Base-by-base conservation (phyloP, 2,888 invertebrate species). In the Calliphora vomitoria region DNA sequence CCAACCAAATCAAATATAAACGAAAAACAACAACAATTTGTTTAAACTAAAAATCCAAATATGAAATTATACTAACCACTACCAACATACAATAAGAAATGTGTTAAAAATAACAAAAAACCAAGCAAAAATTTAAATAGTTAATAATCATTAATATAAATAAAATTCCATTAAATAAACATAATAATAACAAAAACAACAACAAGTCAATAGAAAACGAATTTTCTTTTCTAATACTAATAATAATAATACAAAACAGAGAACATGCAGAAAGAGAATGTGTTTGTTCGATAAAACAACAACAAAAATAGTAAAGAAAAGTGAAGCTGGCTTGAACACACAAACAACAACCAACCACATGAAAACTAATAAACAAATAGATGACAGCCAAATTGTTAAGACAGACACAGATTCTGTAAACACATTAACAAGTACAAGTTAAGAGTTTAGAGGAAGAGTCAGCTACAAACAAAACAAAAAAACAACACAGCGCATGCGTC, bases 401-500 rank as follows among this genome's bases (percentile, higher is more conserved):
- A 20, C 75, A 78, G 44, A 55, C 58, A 18, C n/a, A 68, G 50
- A 71, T 72, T 81, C 84, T 84, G 50, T 44, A 35, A 31, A 35
- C 50, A 64, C 58, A 68, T 31, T 78, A 78, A 47, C 78, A 64
- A 79, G 55, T 44, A 55, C 47, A 18, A 64, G 20, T 58, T 31
- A 18, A 47, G 60, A 58, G 71, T 58, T 31, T 35, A 47, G 60
- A 58, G 71, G 15, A 44, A 35, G 18, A 69, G 8, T 31, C 18
- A 50, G 41, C 41, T 6, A 5, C 5, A 5, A 47, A 35, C 31
- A 60, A 13, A 18, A 50, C 66, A 80, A 69, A 13, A 10, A 41
- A 31, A 38, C 20, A 82, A 31, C 82, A 55, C 83, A 71, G 86
- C 88, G 89, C 89, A 88, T 89, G 89, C 89, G 89, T 86, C 89